Base-by-base conservation (phyloP, 2,888 invertebrate genomes). In the Cyrtodaria siliqua region DNA sequence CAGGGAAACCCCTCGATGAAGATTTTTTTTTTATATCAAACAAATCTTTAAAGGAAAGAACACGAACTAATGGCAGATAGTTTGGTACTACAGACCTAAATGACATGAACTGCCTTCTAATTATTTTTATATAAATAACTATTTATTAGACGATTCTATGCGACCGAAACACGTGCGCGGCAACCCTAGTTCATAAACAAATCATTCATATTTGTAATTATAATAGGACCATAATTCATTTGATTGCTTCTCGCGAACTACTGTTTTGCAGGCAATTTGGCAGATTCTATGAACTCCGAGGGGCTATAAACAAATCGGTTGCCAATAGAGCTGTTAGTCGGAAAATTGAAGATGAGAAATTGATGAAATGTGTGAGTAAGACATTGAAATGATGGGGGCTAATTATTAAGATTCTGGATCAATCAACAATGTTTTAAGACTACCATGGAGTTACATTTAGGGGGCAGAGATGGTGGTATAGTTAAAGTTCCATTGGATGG, bases 81-180 rank as follows among this genome's bases (percentile, higher is more conserved):
- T 33, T 12, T 4, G 33, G 6, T 33, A 33, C 33, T 12, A 33
- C 12, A 8, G 33, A 33, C 6, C 33, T 33, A 33, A 62, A 70
- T 70, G 29, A 62, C 49, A 62, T 33, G 59, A 71, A 64, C 57
- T 71, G 40, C 42, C 29, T 40, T 24, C 53, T 44, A 50, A 72
- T 72, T 66, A 72, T 66, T 72, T 64, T 72, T 66, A 72, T 60
- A 72, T 72, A 56, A 72, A 72, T 64, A 56, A 47, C 66, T 52
- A 72, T 64, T 72, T 72, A 72, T 72, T 27, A 40, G 24, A 47
- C 27, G 56, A 53, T 53, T 49, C 33, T 66, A 64, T 64, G 60
- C 57, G 56, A 29, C 38, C 60, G 16, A 24, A 44, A 60, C 72
- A 72, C 72, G 72, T 72, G 72, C 63, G 49, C 20, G 49, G 29